Evolutionary conservation across 2,113 vertebrate genomes (phyloP).

Genomic region (Caranx melampygus): DNA sequence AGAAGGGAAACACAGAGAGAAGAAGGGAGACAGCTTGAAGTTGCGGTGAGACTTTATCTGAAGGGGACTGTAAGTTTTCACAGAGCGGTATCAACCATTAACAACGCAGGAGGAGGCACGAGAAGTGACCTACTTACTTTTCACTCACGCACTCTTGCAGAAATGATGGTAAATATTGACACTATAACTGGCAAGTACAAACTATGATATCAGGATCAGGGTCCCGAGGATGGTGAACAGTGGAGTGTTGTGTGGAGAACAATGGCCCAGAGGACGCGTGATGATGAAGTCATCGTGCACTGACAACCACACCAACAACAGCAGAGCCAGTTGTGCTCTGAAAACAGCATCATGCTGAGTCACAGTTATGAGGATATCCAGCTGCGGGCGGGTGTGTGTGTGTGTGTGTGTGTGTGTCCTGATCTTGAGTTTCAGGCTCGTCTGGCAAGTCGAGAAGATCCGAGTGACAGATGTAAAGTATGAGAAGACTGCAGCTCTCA

Average conservation of each 20-base stretch:
- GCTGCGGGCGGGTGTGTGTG: not conserved
- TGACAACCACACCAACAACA: conserved; percentile 29
- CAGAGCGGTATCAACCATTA: not conserved
- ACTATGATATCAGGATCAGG: conserved; percentile 30
- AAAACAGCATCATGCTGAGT: conserved; percentile 34
- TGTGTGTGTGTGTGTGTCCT: conserved; percentile 34
- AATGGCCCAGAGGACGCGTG: conserved; percentile 55
- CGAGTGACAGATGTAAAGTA: conserved; percentile 8
- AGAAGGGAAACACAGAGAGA: not conserved
- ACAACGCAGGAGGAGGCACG: not conserved
- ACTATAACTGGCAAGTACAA: conserved; percentile 1
- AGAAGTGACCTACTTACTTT: not conserved
- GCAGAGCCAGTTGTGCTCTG: conserved; percentile 32
- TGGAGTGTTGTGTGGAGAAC: conserved; percentile 53
- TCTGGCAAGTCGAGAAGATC: not conserved
- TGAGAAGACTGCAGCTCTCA: conserved; percentile 4
- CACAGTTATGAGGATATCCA: conserved; percentile 43
- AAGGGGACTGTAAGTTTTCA: not conserved
- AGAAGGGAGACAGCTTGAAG: conserved; percentile 21
- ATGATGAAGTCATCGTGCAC: conserved; percentile 59
- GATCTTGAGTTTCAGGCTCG: conserved; percentile 14
- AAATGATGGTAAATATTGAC: conserved; percentile 50
- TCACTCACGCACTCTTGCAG: not conserved
- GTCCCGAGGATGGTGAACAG: conserved; percentile 21
- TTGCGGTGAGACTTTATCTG: not conserved